phyloP scores from a whole-genome alignment of 92 coral and sea anemone genomes.

The Phenganax marumi region DNA sequence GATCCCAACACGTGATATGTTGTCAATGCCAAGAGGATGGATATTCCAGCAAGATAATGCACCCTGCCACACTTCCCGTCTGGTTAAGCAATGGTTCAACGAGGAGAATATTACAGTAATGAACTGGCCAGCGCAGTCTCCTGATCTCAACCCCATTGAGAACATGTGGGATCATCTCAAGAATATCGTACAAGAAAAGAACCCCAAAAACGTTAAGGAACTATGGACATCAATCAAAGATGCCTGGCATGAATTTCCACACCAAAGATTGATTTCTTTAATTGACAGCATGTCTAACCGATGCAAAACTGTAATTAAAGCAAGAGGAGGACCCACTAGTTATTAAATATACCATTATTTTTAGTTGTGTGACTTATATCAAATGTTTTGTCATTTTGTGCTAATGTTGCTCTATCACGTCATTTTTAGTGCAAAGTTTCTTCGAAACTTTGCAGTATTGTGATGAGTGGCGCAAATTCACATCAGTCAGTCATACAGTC shows the following conservation, averaged over 20 bases:
- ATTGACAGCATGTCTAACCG: conserved; percentile 2
- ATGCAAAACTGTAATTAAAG: background rate
- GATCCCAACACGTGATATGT: conserved; percentile 3
- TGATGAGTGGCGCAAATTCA: too few relatives aligned
- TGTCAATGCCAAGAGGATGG: background rate
- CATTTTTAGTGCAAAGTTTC: too few relatives aligned
- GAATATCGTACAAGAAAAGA: background rate
- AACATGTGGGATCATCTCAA: conserved; percentile 8
- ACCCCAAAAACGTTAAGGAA: conserved; percentile 1
- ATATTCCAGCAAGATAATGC: conserved; percentile 25
- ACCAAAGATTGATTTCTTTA: background rate
- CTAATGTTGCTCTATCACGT: too few relatives aligned
- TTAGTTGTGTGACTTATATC: conserved; percentile 8
- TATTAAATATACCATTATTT: background rate
- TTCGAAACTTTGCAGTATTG: too few relatives aligned
- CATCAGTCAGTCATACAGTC: too few relatives aligned
- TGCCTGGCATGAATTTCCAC: background rate
- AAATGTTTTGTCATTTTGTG: too few relatives aligned
- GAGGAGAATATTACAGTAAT: conserved; percentile 4
- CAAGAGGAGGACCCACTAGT: background rate
- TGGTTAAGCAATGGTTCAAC: conserved; percentile 8
- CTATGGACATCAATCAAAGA: conserved; percentile 6
- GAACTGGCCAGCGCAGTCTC: conserved; percentile 9
- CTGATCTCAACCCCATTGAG: conserved; percentile 22
- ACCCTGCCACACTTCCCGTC: background rate